Evolutionary conservation across 2,797 vertebrate genomes (phyloP), one percentile per base, ranked within the genome.

Genomic region (Scleropages formosus): DNA sequence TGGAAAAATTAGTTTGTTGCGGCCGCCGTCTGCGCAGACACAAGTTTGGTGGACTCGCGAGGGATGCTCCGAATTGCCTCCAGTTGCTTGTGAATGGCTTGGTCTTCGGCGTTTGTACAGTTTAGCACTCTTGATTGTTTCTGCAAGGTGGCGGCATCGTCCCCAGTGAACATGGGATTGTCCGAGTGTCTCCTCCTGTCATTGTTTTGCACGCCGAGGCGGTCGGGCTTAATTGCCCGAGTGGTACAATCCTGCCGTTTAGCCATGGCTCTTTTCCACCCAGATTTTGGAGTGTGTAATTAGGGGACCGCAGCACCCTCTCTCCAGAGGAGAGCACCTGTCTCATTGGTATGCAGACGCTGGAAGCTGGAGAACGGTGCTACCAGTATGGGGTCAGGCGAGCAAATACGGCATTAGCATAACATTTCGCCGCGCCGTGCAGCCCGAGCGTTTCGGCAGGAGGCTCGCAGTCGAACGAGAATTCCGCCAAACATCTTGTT

Each of bases 341-440:
- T 74, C 74, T 60, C 71, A 84, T 86, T 84, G 83, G 74, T 75
- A 84, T 82, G 77, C 83, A 78, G 78, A 66, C 67, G 39, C 26
- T 78, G 44, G 67, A 63, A 27, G 60, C 58, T 31, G 58, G 56
- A 44, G 69, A 59, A 59, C 60, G 39, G 53, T 58, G 20, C 65
- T 61, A 79, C 67, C 78, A 73, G 79, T 68, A 70, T 69, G 78
- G 80, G 82, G 82, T 74, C 80, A 83, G 75, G 69, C 74, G 81
- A 82, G 82, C 81, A 83, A 82, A 75, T 74, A 59, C 49, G 1
- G 66, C 68, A 83, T 86, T 84, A 81, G 81, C 79, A 80, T 80
- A 79, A 68, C 58, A 39, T 69, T 63, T 66, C 58, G 66, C n/a
- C 18, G 58, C 56, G 47, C 61, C 53, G 58, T 39, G 63, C 46